Conservation (phyloP, 2,113 vertebrate genomes). For the Proteles cristata region DNA sequence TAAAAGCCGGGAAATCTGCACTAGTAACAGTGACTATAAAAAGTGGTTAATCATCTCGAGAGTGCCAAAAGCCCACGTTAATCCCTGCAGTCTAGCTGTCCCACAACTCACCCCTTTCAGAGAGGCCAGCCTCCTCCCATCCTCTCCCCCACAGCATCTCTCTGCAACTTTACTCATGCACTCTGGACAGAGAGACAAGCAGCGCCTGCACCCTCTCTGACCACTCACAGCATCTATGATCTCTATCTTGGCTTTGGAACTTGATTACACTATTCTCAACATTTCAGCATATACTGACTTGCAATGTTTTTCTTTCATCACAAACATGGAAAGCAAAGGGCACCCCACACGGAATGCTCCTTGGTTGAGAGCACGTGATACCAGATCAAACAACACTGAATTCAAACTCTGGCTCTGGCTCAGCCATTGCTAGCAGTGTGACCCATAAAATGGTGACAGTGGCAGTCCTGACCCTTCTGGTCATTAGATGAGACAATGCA, state of each 20-base stretch:
- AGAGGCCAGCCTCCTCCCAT: background rate
- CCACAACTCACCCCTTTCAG: background rate
- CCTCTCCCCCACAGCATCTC: accelerated
- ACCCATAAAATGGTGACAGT: background rate
- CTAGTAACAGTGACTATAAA: background rate
- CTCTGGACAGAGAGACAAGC: too few relatives aligned
- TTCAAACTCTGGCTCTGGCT: background rate
- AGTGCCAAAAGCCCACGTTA: background rate
- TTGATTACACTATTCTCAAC: background rate
- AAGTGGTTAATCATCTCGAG: background rate
- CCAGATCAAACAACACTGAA: background rate
- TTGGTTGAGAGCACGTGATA: background rate
- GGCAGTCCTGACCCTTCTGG: background rate
- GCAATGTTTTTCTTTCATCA: background rate
- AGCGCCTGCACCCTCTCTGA: background rate
- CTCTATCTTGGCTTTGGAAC: background rate
- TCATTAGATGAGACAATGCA: background rate
- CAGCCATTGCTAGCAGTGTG: background rate
- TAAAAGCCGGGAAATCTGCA: background rate
- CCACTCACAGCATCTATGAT: background rate
- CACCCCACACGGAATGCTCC: background rate
- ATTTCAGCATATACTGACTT: background rate
- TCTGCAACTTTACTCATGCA: background rate
- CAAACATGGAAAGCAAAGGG: background rate
- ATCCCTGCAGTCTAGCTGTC: background rate